These are phyloP conservation scores for Deroptyus accipitrinus DNA, from an alignment of 2,113 vertebrate species.

Conservation along the genomic window DNA sequence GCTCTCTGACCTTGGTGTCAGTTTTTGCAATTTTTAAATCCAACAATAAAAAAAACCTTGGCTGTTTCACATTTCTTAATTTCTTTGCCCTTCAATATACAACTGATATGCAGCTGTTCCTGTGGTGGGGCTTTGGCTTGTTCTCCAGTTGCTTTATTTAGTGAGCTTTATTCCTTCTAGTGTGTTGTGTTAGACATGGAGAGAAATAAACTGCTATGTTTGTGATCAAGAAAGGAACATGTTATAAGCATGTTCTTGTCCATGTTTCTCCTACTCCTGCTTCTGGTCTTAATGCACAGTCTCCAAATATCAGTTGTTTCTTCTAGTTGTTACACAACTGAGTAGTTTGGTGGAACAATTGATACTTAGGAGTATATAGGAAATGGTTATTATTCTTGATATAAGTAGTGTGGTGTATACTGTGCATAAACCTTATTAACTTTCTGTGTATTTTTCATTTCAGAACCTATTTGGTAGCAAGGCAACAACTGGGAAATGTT, in stretches of 20 bases:
- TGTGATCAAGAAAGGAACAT: background rate
- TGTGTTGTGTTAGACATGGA: background rate
- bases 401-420: background rate
- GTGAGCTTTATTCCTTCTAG: background rate
- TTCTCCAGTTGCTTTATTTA: background rate
- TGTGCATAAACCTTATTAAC: background rate
- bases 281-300: background rate
- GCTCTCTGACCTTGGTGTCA: background rate
- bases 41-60: background rate
- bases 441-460: slow-evolving; percentile 49
- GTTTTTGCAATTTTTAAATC: background rate
- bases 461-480: slow-evolving; percentile 23
- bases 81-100: background rate
- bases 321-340: background rate
- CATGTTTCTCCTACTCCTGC: background rate
- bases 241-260: background rate
- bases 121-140: background rate
- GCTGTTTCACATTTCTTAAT: background rate
- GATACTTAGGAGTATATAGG: background rate
- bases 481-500: background rate
- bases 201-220: background rate
- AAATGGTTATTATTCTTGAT: background rate
- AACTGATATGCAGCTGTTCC: background rate
- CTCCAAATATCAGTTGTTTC: background rate
- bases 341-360: background rate